Base-by-base conservation (phyloP, 1,140 invertebrate species). In the Drosophila nigromelanica region DNA sequence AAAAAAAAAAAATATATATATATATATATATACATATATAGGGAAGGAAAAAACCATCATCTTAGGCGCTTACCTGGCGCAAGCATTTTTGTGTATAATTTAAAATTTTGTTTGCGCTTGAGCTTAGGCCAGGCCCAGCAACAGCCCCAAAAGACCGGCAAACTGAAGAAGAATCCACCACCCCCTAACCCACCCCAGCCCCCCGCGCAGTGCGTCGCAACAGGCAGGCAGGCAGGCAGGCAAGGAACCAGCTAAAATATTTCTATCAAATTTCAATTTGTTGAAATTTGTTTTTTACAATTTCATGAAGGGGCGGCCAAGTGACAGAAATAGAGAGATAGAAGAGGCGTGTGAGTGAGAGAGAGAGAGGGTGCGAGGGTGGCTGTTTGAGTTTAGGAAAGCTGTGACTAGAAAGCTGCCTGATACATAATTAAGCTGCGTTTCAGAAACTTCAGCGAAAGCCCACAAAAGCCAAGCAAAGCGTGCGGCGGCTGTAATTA, bases 211-310 rank as follows among this genome's bases (percentile, higher is more conserved):
- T 18, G n/a, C 24, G 24, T 5, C 24, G 15, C 66, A 63, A 72
- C 58, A 27, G 30, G 18, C 58, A 8, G 39, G 52, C 58, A 8
- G 39, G 52, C 40, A 39, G 48, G 2, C 21, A 33, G 50, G 30
- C 50, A 35, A 27, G 35, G 12, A 55, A 69, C 40, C 71, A 67
- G 69, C 80, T 78, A 78, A 74, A 58, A 80, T 79, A 89, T 89
- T 87, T 89, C 83, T 87, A 87, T 89, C 82, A 87, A 82, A 87
- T 87, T 87, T 87, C 83, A 87, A 87, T 86, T 87, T 87, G 82
- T 70, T 86, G 66, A 87, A 76, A 67, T 75, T 86, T 74, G 54
- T 50, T 35, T 39, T 48, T 74, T 69, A 73, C 64, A 73, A 50
- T 47, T 71, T 58, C 24, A 14, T 21, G 15, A 54, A 52, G 30